Evolutionary conservation across 1,140 invertebrate genomes (phyloP).

Genomic region (Apis dorsata): DNA sequence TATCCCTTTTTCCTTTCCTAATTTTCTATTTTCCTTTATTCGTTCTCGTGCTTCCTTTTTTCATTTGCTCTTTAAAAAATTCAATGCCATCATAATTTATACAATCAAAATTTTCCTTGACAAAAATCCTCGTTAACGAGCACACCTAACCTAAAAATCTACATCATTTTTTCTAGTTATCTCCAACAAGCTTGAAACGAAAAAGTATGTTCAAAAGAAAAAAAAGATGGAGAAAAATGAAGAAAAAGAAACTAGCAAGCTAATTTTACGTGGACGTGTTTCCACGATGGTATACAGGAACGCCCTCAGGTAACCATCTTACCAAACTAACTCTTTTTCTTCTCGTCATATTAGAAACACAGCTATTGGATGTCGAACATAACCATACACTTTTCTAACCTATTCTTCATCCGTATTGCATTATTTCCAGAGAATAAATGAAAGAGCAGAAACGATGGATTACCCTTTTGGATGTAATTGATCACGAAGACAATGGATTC

Average conservation of each 20-base stretch:
- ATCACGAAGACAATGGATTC: slow-evolving; percentile 48
- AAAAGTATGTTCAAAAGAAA: no score
- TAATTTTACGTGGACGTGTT: background rate
- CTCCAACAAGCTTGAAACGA: background rate
- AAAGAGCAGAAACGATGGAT: slow-evolving; percentile 29
- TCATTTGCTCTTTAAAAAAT: background rate
- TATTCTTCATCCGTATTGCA: background rate
- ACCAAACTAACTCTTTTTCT: background rate
- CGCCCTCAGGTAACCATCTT: background rate
- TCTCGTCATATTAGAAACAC: slow-evolving; percentile 9
- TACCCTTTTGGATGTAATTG: slow-evolving; percentile 42
- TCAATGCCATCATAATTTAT: no score
- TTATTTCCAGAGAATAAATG: background rate
- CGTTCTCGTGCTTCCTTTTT: background rate
- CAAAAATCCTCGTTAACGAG: background rate
- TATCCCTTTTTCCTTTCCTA: background rate
- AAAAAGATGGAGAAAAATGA: background rate
- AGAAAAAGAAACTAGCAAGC: background rate
- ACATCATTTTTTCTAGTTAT: background rate
- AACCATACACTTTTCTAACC: background rate
- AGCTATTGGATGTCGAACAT: background rate
- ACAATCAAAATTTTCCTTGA: background rate
- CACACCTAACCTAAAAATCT: background rate
- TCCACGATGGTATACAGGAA: slow-evolving; percentile 2
- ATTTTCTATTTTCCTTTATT: background rate